Conservation (phyloP, 2,888 invertebrate species). For the Aromia moschata region DNA sequence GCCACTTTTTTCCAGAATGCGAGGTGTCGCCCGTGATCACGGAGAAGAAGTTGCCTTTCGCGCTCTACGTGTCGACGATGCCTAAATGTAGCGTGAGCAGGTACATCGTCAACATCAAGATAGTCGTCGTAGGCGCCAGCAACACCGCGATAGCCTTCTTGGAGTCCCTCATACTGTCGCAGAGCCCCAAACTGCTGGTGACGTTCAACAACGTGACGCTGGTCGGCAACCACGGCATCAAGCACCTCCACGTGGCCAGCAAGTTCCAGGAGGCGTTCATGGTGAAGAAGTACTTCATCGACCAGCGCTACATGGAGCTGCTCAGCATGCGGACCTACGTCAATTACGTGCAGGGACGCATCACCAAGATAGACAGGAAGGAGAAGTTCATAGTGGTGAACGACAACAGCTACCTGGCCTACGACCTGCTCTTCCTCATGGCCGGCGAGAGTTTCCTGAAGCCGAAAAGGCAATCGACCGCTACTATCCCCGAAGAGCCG, state of each 20-base stretch:
- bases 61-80: conserved; percentile 68
- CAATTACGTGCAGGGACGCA: conserved; percentile 70
- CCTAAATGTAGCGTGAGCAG: conserved; percentile 65
- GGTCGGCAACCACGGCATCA: conserved; percentile 72
- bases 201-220: conserved; percentile 76
- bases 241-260: conserved; percentile 58
- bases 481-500: conserved; percentile 58
- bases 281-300: conserved; percentile 66
- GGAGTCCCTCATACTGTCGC: conserved; percentile 68
- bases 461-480: conserved; percentile 57
- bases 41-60: conserved; percentile 54
- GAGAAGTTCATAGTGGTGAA: conserved; percentile 69
- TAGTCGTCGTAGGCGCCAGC: conserved; percentile 75
- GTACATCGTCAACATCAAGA: conserved; percentile 66
- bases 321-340: conserved; percentile 72
- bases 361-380: conserved; percentile 60
- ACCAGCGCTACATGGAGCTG: conserved; percentile 66
- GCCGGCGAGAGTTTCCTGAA: conserved; percentile 69
- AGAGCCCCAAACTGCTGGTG: conserved; percentile 53
- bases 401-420: conserved; percentile 60
- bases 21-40: conserved; percentile 33
- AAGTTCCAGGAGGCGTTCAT: conserved; percentile 63
- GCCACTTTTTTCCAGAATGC: conserved; percentile 23
- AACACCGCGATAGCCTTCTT: conserved; percentile 71
- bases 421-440: conserved; percentile 68